A percentile compares a stretch with the other conserved stretches of the same genome.
Evolutionary conservation across 2,797 vertebrate species (phyloP).

Genomic region (Helarctos malayanus): DNA sequence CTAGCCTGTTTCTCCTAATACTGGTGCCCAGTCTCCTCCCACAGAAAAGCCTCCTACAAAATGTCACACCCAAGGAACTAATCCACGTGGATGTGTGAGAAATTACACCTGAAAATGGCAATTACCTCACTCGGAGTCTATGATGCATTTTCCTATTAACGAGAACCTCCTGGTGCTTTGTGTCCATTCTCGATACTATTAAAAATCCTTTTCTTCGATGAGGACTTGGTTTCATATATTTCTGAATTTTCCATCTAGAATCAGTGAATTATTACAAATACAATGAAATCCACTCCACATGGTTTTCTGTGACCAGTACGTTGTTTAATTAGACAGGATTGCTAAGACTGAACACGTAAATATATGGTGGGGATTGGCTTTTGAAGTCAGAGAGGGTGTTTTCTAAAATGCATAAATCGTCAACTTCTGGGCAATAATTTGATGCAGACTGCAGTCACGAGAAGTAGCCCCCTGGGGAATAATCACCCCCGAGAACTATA

Average conservation of each 20-base stretch:
- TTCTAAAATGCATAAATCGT: conserved; percentile 30
- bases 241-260: not conserved
- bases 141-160: not conserved
- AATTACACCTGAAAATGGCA: conserved; percentile 8
- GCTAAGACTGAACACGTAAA: not conserved
- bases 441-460: conserved; percentile 19
- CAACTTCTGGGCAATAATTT: conserved; percentile 43
- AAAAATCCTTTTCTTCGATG: not conserved
- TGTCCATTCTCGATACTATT: not conserved
- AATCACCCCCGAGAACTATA: not conserved
- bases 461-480: not conserved
- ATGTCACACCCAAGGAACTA: conserved; percentile 34
- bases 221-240: not conserved
- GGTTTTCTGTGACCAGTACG: not conserved
- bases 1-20: conserved; percentile 14
- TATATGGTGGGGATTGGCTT: not conserved
- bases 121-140: not conserved
- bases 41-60: conserved; percentile 28
- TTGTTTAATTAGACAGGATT: not conserved
- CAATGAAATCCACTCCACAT: not conserved
- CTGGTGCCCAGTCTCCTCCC: not conserved
- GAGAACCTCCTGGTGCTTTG: not conserved
- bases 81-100: not conserved
- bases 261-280: not conserved
- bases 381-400: not conserved